Conservation (phyloP, 2,888 invertebrate species). For the Eristalis pertinax region DNA sequence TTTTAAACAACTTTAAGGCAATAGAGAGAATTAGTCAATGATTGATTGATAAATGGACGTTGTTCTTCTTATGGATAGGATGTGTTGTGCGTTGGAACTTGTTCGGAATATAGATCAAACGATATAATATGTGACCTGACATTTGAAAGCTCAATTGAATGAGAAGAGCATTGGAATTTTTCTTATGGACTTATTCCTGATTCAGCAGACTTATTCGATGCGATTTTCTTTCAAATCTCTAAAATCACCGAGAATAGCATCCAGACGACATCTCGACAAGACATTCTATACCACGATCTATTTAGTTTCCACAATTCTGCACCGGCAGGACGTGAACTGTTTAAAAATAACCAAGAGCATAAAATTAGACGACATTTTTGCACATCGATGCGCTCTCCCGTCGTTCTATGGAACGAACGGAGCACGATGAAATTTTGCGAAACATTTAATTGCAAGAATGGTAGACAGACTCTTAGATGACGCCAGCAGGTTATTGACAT, state of each 20-base stretch:
- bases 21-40: slow-evolving; percentile 2
- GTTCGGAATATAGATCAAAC: neutral
- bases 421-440: slow-evolving; percentile 10
- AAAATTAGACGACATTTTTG: slow-evolving; percentile 18
- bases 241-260: neutral
- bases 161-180: no score
- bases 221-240: no score
- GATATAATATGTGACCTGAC: neutral
- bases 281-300: neutral
- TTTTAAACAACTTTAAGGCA: neutral
- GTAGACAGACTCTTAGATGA: slow-evolving; percentile 6
- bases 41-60: slow-evolving; percentile 34
- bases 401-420: neutral
- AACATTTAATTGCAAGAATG: neutral
- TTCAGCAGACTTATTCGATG: no score
- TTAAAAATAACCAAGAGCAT: slow-evolving; percentile 40
- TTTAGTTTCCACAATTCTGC: neutral
- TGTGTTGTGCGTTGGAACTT: slow-evolving; percentile 1
- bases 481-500: slow-evolving; percentile 51
- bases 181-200: no score
- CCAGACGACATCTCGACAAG: neutral
- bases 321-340: neutral
- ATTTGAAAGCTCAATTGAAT: neutral
- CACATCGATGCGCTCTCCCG: slow-evolving; percentile 2
- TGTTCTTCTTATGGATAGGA: neutral